A percentile compares a stretch with the other conserved stretches of the same genome.
Evolutionary conservation across 2,113 vertebrate species (phyloP).

Genomic region (Panthera uncia): DNA sequence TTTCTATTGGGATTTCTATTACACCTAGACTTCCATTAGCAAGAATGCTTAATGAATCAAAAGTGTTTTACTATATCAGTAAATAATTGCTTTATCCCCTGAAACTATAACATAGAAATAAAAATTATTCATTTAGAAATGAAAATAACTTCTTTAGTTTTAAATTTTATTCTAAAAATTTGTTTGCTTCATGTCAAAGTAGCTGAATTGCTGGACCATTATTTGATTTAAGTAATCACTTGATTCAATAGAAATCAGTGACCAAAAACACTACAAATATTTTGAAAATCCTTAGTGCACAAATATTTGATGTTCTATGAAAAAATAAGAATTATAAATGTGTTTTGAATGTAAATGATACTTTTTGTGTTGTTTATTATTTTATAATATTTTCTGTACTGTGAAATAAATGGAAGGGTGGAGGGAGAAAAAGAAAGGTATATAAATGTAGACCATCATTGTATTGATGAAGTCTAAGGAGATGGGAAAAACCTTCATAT

Average conservation of each 20-base stretch:
- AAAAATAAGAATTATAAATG: neutral
- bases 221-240: neutral
- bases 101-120: slow-evolving; percentile 10
- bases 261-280: neutral
- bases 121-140: neutral
- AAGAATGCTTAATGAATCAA: neutral
- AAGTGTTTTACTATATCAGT: neutral
- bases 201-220: neutral
- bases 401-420: neutral
- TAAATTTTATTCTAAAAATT: neutral
- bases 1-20: neutral
- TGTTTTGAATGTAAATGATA: neutral
- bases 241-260: neutral
- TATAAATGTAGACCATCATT: neutral
- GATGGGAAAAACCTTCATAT: neutral
- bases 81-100: neutral
- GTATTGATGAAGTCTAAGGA: neutral
- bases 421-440: neutral
- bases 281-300: neutral
- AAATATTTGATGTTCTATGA: neutral
- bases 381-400: neutral
- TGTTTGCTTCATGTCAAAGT: neutral
- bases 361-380: neutral
- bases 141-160: neutral
- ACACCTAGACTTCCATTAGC: neutral